Conservation (phyloP, 92 coral and sea anemone species). For the Virgularia gustaviana region DNA sequence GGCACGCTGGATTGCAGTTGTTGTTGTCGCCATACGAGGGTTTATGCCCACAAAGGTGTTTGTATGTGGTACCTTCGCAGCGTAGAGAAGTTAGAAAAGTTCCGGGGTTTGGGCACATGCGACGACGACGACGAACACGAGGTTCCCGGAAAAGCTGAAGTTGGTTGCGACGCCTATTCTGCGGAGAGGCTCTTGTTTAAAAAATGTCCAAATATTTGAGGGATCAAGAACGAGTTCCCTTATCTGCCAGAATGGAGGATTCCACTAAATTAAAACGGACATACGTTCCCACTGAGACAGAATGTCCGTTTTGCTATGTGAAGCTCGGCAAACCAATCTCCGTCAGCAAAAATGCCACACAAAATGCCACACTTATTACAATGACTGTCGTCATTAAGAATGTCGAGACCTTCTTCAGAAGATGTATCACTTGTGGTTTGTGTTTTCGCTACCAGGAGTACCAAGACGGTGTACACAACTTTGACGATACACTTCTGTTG, state of each 20-base stretch:
- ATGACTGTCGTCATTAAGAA: slow-evolving; percentile 18
- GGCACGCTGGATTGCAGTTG: slow-evolving; percentile 48
- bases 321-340: no score
- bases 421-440: slow-evolving; percentile 30
- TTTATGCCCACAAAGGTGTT: slow-evolving; percentile 29
- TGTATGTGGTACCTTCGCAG: slow-evolving; percentile 39
- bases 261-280: not conserved
- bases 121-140: slow-evolving; percentile 2
- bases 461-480: slow-evolving; percentile 19
- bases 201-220: slow-evolving; percentile 1
- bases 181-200: slow-evolving; percentile 24
- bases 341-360: no score
- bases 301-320: no score
- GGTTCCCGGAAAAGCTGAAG: not conserved
- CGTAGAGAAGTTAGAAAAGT: not conserved
- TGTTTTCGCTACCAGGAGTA: slow-evolving; percentile 50
- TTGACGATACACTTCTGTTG: no score
- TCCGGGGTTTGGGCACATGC: not conserved
- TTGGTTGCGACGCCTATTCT: not conserved
- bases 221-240: slow-evolving; percentile 34
- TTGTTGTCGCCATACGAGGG: slow-evolving; percentile 16
- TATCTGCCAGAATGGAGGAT: slow-evolving; percentile 9
- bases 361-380: no score
- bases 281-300: no score
- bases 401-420: slow-evolving; percentile 45